A percentile compares a stretch with the other conserved stretches of the same genome.
These are phyloP conservation scores for Gymnorhina tibicen DNA, from an alignment of 2,113 vertebrate species.

Conservation along the genomic window DNA sequence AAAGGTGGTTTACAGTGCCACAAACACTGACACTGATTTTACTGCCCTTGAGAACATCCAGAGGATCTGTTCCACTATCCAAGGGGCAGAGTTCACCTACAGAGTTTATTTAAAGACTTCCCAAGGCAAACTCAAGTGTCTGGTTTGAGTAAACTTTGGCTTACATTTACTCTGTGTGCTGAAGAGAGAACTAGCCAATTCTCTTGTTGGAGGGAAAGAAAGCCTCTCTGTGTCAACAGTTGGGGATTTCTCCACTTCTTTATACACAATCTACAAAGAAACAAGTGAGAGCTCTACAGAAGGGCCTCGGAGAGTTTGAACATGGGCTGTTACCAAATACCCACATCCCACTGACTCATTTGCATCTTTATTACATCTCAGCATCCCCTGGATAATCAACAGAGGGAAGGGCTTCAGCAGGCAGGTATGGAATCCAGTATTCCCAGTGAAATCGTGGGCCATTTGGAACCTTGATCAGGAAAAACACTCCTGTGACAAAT, in stretches of 20 bases:
- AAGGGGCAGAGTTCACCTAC: not conserved
- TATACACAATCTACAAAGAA: conserved; percentile 85
- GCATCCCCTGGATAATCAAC: not conserved
- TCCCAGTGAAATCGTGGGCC: not conserved
- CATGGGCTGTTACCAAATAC: not conserved
- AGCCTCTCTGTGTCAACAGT: conserved; percentile 71
- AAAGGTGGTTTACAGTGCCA: not conserved
- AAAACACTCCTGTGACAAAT: not conserved
- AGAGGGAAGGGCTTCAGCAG: not conserved
- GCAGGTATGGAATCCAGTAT: not conserved
- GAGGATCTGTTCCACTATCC: not conserved
- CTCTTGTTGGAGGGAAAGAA: conserved; percentile 70
- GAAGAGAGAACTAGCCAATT: conserved; percentile 68
- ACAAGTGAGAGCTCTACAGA: conserved; percentile 1
- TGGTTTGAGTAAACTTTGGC: conserved; percentile 4
- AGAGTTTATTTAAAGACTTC: not conserved
- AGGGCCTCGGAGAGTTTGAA: not conserved
- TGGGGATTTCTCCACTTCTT: conserved; percentile 83
- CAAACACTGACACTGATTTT: not conserved
- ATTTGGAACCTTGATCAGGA: not conserved
- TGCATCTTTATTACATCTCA: not conserved
- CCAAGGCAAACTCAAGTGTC: not conserved
- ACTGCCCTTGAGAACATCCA: not conserved
- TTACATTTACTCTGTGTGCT: conserved; percentile 89
- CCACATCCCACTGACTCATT: not conserved